A percentile compares a stretch with the other conserved stretches of the same genome.
These are phyloP conservation scores for Nasonia longicornis DNA, from an alignment of 1,140 invertebrate species.

Conservation along the genomic window DNA sequence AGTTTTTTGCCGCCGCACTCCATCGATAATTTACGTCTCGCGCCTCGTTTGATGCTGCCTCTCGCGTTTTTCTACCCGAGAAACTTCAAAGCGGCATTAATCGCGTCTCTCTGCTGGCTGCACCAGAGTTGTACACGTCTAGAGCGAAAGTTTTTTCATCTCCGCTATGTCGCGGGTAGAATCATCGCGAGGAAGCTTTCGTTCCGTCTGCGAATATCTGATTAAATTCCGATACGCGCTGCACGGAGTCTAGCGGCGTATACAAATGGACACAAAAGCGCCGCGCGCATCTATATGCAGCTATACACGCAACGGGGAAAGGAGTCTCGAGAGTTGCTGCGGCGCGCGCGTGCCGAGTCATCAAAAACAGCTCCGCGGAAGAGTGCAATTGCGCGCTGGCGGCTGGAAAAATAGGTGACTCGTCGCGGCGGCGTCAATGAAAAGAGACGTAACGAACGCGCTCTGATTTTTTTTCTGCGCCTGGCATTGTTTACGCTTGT, in stretches of 20 bases:
- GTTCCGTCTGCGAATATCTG: background rate
- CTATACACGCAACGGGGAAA: background rate
- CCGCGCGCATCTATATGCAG: background rate
- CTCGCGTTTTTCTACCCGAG: constrained; percentile 8
- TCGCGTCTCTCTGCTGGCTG: background rate
- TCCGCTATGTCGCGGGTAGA: no score
- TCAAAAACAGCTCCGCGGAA: background rate
- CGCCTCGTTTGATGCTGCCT: constrained; percentile 1
- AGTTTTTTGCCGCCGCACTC: background rate
- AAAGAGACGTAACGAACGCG: background rate
- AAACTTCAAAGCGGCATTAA: constrained; percentile 21
- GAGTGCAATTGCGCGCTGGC: no score
- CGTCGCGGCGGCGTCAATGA: background rate
- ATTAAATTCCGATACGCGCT: background rate
- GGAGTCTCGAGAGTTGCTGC: background rate
- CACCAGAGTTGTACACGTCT: background rate
- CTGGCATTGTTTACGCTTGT: background rate
- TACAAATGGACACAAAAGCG: no score
- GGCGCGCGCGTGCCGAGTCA: background rate
- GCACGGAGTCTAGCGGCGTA: no score
- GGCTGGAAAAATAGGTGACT: background rate
- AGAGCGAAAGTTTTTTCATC: background rate
- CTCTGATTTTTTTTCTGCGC: no score
- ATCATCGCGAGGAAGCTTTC: no score
- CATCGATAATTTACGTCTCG: constrained; percentile 23